Conservation (phyloP, 2,113 vertebrate genomes). For the Ornithorhynchus anatinus region DNA sequence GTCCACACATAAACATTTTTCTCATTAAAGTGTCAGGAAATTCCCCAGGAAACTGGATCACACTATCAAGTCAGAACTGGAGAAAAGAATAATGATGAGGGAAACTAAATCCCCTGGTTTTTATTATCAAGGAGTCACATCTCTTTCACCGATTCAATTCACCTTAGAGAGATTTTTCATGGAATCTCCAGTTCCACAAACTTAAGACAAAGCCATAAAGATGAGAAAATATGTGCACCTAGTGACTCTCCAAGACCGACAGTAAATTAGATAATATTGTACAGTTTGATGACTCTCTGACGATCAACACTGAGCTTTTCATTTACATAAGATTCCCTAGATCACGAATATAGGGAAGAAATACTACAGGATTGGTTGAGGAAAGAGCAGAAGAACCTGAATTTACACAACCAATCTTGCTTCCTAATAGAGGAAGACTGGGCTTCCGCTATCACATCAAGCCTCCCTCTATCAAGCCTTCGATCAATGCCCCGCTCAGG, state of each 20-base stretch:
- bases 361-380: background rate
- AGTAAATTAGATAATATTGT: background rate
- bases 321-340: background rate
- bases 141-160: background rate
- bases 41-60: slow-evolving; percentile 4
- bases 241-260: background rate
- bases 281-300: too few relatives aligned
- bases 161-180: slow-evolving; percentile 7
- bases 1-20: background rate
- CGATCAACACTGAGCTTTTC: background rate
- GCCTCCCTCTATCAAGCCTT: too few relatives aligned
- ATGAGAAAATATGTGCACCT: background rate
- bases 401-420: background rate
- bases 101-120: slow-evolving; percentile 20
- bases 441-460: too few relatives aligned
- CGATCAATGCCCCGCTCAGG: too few relatives aligned
- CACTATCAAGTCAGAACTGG: slow-evolving; percentile 8
- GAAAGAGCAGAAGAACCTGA: background rate
- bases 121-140: slow-evolving; percentile 33
- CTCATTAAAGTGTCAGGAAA: slow-evolving; percentile 15
- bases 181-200: background rate
- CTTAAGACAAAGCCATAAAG: background rate
- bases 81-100: slow-evolving; percentile 21
- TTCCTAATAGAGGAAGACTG: background rate
- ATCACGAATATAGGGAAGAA: background rate